Percentiles rank a stretch among this genome's conserved stretches.
Conservation (phyloP, 2,797 vertebrate genomes). For the Sebastes cheni region DNA sequence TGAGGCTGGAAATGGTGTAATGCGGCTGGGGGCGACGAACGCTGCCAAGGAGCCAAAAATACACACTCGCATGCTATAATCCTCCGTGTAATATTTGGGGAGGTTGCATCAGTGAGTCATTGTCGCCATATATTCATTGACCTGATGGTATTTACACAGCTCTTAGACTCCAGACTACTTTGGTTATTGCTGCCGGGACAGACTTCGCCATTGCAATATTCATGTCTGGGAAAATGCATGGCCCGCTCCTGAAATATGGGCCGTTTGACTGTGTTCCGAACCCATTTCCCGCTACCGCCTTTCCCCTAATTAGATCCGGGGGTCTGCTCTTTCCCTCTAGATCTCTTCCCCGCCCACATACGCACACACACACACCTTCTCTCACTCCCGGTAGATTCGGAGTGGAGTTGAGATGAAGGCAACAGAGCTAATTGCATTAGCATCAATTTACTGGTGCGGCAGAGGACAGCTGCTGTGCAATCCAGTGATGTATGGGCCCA, state of each 20-base stretch:
- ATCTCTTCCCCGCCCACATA: constrained; percentile 14
- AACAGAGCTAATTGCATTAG: constrained; percentile 82
- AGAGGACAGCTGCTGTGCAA: constrained; percentile 76
- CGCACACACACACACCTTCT: constrained; percentile 9
- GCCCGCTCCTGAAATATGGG: constrained; percentile 63
- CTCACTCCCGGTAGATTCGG: constrained; percentile 44
- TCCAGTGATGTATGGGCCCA: constrained; percentile 52
- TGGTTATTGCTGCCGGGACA: constrained; percentile 51
- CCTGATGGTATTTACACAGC: constrained; percentile 46
- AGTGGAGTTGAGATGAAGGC: constrained; percentile 69
- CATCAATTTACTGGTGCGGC: constrained; percentile 76
- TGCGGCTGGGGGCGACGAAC: background rate
- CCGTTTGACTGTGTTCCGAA: constrained; percentile 65
- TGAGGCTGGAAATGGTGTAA: background rate
- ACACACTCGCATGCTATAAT: constrained; percentile 19
- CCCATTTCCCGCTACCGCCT: constrained; percentile 68
- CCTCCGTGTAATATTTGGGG: constrained; percentile 8
- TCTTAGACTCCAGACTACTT: constrained; percentile 38
- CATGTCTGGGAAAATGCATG: constrained; percentile 61
- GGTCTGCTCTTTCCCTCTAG: constrained; percentile 54
- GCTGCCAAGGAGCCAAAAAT: constrained; percentile 23
- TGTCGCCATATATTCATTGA: constrained; percentile 50
- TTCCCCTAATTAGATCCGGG: constrained; percentile 75
- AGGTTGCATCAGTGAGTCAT: constrained; percentile 19
- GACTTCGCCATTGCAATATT: constrained; percentile 65